Base-by-base conservation (phyloP, 2,113 vertebrate genomes). In the Cololabis saira region DNA sequence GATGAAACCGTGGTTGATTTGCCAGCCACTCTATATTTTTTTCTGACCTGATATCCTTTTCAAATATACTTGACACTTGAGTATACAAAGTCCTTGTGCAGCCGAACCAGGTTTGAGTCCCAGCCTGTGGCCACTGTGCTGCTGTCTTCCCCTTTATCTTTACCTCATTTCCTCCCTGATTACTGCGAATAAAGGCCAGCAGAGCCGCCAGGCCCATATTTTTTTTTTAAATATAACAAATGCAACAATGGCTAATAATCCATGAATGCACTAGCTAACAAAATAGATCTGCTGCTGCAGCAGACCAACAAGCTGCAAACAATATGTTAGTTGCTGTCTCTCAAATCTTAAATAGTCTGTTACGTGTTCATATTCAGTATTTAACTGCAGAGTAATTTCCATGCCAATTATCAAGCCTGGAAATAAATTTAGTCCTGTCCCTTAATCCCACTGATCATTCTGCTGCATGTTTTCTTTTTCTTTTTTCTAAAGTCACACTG, bases 401-500 rank as follows among this genome's bases (percentile, higher is more conserved):
- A 12, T 48, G 40, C 22, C 42, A 76, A 62, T 81, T 77, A 79
- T 64, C 19, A 48, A 41, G 73, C 62, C 43, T 21, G 63, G 63
- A 37, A 71, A 69, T 60, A 79, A 66, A 41, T 63, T 8, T 62
- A 13, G 3, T 44, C 42, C 15, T 10, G n/a, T 47, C 73, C 60
- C 49, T 1, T 60, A 41, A 71, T 74, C 63, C 42, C 30, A 45
- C 18, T 14, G 10, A 70, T 70, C 61, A 64, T 61, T 72, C 27
- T 15, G 45, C 27, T 17, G 43, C 16, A 15, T 27, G 24, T 27
- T 27, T 27, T 27, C 5, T 27, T 27, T 27, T 27, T 2, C 5
- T 27, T 54, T 76, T 40, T 81, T 73, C 43, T n/a, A n/a, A 47
- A 70, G 51, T 73, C 71, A 54, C 45, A 74, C 61, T 50, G n/a